Evolutionary conservation across 1,140 invertebrate species (phyloP).

Genomic region (Drosophila lacertosa): DNA sequence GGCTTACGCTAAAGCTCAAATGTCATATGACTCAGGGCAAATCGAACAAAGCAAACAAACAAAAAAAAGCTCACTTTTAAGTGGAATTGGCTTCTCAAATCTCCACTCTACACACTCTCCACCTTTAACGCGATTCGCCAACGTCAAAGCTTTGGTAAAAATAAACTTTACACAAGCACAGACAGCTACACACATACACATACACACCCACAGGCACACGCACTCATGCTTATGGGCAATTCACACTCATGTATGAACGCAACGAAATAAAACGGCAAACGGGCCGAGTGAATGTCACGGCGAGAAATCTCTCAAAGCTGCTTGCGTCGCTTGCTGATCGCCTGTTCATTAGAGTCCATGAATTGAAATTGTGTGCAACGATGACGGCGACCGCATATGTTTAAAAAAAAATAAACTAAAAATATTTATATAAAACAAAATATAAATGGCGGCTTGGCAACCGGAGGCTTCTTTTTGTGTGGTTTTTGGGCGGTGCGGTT

Average conservation of each 20-base stretch:
- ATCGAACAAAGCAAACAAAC: neutral
- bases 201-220: conserved; percentile 8
- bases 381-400: conserved; percentile 52
- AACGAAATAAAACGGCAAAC: conserved; percentile 56
- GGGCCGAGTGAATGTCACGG: conserved; percentile 61
- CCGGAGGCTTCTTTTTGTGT: conserved; percentile 3
- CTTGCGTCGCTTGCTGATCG: conserved; percentile 36
- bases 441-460: conserved; percentile 28
- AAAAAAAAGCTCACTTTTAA: conserved; percentile 30
- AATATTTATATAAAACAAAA: neutral
- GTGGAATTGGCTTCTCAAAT: conserved; percentile 19
- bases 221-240: conserved; percentile 22
- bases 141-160: conserved; percentile 45
- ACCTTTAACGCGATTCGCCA: conserved; percentile 21
- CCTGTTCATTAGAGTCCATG: conserved; percentile 83
- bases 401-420: conserved; percentile 27
- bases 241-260: conserved; percentile 68
- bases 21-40: conserved; percentile 24
- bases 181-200: conserved; percentile 15
- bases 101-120: conserved; percentile 18
- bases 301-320: conserved; percentile 59
- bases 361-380: conserved; percentile 80
- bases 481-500: conserved; percentile 26
- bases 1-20: conserved; percentile 36
- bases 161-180: conserved; percentile 18